These are phyloP conservation scores for Uria aalge DNA, from an alignment of 2,113 vertebrate genomes.

Conservation along the genomic window DNA sequence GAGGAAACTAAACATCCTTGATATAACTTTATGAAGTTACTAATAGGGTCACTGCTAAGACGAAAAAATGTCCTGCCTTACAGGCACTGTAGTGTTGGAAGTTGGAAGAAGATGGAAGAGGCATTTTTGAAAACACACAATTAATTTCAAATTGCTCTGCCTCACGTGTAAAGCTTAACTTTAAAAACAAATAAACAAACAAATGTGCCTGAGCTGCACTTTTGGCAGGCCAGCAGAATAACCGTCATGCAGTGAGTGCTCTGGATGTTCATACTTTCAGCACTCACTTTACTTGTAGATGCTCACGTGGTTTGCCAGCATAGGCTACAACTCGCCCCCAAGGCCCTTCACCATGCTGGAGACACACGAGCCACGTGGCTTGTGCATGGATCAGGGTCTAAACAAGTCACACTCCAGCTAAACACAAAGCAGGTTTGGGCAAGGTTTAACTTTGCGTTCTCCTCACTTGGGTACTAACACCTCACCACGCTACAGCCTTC, in stretches of 20 bases:
- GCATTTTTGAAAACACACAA: background rate
- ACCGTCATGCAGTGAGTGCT: accelerated
- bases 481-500: background rate
- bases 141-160: background rate
- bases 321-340: background rate
- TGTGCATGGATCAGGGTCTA: accelerated
- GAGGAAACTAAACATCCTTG: background rate
- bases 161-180: background rate
- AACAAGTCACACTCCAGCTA: background rate
- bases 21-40: background rate
- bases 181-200: background rate
- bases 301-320: accelerated
- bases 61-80: background rate
- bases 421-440: background rate
- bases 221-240: background rate
- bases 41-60: background rate
- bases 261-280: background rate
- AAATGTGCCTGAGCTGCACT: background rate
- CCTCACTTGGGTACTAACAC: background rate
- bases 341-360: accelerated
- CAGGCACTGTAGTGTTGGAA: background rate
- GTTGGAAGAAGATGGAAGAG: background rate
- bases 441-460: background rate
- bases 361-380: accelerated
- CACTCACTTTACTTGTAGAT: background rate